A percentile compares a stretch with the other conserved stretches of the same genome.
These are phyloP conservation scores for Brachypterus glaber DNA, from an alignment of 2,888 invertebrate species.

Conservation along the genomic window DNA sequence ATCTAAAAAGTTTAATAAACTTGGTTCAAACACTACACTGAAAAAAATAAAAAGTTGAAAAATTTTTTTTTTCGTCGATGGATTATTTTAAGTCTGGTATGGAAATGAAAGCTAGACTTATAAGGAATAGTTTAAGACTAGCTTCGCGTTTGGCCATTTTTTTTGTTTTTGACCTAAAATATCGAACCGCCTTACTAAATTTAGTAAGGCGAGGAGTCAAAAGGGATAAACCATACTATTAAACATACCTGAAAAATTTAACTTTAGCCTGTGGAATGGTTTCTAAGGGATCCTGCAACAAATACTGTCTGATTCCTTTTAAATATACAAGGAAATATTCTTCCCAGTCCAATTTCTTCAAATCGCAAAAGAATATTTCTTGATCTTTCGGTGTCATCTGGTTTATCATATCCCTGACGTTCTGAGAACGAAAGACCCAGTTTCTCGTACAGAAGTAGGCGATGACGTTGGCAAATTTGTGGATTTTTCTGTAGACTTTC, in stretches of 20 bases:
- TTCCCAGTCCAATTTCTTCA: slow-evolving; percentile 65
- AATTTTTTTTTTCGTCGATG: too few species aligned
- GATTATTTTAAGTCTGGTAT: too few species aligned
- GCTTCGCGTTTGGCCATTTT: too few species aligned
- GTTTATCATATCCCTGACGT: slow-evolving; percentile 49
- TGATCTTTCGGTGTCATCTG: slow-evolving; percentile 43
- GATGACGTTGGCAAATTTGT: slow-evolving; percentile 63
- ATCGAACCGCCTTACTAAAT: too few species aligned
- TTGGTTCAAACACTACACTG: too few species aligned
- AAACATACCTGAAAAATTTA: slow-evolving; percentile 29
- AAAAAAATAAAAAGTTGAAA: too few species aligned
- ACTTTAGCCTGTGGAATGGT: slow-evolving; percentile 50
- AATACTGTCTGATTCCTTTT: slow-evolving; percentile 62
- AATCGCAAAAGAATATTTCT: slow-evolving; percentile 64
- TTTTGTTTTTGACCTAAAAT: too few species aligned
- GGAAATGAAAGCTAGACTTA: too few species aligned
- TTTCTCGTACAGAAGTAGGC: slow-evolving; percentile 66
- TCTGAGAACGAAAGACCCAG: slow-evolving; percentile 59
- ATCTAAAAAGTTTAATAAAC: too few species aligned
- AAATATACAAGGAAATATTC: slow-evolving; percentile 61
- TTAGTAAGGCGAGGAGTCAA: too few species aligned
- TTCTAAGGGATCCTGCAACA: slow-evolving; percentile 69
- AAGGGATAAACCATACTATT: too few species aligned
- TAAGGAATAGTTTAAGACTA: too few species aligned
- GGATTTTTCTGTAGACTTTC: slow-evolving; percentile 69